Evolutionary conservation across 2,113 vertebrate species (phyloP), one percentile per base, ranked within the genome.

Genomic region (Ibidorhyncha struthersii): DNA sequence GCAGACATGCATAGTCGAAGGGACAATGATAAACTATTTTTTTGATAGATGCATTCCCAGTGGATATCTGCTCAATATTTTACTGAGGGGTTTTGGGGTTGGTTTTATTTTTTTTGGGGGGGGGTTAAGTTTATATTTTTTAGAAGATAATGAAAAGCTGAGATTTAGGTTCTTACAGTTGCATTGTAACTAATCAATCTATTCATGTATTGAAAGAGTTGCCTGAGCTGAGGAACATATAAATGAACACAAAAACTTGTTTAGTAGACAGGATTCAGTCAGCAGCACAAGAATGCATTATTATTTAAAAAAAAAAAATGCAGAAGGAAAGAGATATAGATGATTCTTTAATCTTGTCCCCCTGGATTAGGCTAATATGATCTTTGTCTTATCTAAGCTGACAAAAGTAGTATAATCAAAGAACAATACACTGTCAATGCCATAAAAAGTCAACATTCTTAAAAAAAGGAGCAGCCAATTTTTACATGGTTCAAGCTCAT

Each of bases 31-130:
- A 62, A 63, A n/a, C 8, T 23, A 34, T 53, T 65, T 52, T 52
- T 63, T 61, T 52, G 8, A 34, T 23, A 32, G 13, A 21, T 5
- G 5, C 5, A 66, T 71, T 89, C 93, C 20, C 13, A n/a, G 3
- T 21, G 3, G 6, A 32, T 50, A 34, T 23, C 12, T 74, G n/a
- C 6, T 78, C 26, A 61, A 52, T 43, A 43, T 55, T 81, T 86
- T 50, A 36, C 10, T 27, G 3, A 2, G 4, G 6, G 12, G 22
- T 34, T 63, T 69, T 50, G 3, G 62, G 4, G 10, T 34, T 0
- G 0, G 8, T 34, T 61, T 18, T 50, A 2, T 1, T 15, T 61
- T 15, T 47, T 32, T 34, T 6, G 23, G 6, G 8, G 34, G 7
- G 3, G 3, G 9, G 0, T 43, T 41, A 50, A 32, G 3, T 43